Evolutionary conservation across 2,113 vertebrate species (phyloP).

Genomic region (Eolophus roseicapilla): DNA sequence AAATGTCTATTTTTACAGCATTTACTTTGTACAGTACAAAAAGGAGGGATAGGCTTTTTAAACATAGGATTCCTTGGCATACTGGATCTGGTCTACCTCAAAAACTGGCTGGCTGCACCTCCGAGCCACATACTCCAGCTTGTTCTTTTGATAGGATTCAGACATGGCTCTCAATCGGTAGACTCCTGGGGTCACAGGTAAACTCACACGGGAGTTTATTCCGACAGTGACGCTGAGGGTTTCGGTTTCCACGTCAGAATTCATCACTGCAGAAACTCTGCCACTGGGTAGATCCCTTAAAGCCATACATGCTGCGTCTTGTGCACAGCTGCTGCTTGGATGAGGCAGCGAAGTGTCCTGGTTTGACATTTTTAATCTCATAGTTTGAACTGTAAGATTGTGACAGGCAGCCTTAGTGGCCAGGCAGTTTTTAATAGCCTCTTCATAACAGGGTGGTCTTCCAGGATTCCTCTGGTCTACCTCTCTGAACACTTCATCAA

Average conservation of each 20-base stretch:
- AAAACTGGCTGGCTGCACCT: slow-evolving; percentile 86
- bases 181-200: slow-evolving; percentile 32
- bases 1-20: neutral
- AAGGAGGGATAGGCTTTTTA: slow-evolving; percentile 56
- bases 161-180: slow-evolving; percentile 82
- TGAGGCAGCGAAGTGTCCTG: slow-evolving; percentile 29
- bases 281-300: neutral
- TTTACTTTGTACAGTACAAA: neutral
- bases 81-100: slow-evolving; percentile 79
- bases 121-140: slow-evolving; percentile 55
- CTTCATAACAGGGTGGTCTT: slow-evolving; percentile 86
- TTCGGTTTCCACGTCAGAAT: neutral
- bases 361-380: slow-evolving; percentile 67
- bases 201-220: neutral
- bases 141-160: slow-evolving; percentile 73
- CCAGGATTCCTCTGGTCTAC: slow-evolving; percentile 79
- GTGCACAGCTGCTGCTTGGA: neutral
- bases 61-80: slow-evolving; percentile 92
- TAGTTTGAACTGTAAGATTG: slow-evolving; percentile 80
- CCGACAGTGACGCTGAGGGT: neutral
- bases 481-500: slow-evolving; percentile 82
- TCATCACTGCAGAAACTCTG: neutral
- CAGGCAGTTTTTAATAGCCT: slow-evolving; percentile 75
- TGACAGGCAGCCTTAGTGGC: neutral
- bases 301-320: neutral